Percentiles rank a stretch among this genome's conserved stretches.
phyloP scores from a whole-genome alignment of 2,888 invertebrate species.

The Plutella xylostella region DNA sequence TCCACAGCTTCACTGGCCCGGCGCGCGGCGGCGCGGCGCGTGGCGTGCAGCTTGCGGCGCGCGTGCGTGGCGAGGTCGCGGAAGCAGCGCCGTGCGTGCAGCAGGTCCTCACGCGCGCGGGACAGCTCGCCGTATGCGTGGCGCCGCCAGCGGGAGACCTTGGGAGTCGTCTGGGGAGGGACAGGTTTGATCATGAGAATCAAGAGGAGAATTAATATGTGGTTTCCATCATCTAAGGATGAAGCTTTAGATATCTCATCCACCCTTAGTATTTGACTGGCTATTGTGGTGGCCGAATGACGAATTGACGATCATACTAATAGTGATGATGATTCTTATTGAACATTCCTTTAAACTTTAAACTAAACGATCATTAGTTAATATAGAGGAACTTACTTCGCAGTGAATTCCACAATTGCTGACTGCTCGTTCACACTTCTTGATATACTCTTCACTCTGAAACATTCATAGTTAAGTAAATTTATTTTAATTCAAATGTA shows the following conservation, averaged over 20 bases:
- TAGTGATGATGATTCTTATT: too few species aligned
- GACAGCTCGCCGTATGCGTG: conserved; percentile 43
- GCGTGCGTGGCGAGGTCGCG: conserved; percentile 45
- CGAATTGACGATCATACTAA: too few species aligned
- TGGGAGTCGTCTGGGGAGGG: conserved; percentile 32
- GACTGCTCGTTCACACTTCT: conserved; percentile 35
- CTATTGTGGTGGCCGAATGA: too few species aligned
- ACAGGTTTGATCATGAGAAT: background rate
- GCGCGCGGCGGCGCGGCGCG: conserved; percentile 30
- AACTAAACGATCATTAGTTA: background rate
- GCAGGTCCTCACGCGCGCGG: conserved; percentile 44
- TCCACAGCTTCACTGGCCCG: conserved; percentile 25
- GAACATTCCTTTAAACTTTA: too few species aligned
- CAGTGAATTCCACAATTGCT: conserved; percentile 36
- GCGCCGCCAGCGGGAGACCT: conserved; percentile 45
- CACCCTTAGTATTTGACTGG: too few species aligned
- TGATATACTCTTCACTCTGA: conserved; percentile 53
- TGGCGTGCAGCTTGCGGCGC: conserved; percentile 34
- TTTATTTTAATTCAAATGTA: too few species aligned
- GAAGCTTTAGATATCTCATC: background rate
- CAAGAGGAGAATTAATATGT: background rate
- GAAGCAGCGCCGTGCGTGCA: conserved; percentile 41
- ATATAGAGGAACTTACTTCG: conserved; percentile 34
- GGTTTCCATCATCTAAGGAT: background rate
- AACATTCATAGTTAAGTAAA: conserved; percentile 19